Percentiles rank a stretch among this genome's conserved stretches.
Evolutionary conservation across 2,113 vertebrate genomes (phyloP).

Genomic region (Cololabis saira): DNA sequence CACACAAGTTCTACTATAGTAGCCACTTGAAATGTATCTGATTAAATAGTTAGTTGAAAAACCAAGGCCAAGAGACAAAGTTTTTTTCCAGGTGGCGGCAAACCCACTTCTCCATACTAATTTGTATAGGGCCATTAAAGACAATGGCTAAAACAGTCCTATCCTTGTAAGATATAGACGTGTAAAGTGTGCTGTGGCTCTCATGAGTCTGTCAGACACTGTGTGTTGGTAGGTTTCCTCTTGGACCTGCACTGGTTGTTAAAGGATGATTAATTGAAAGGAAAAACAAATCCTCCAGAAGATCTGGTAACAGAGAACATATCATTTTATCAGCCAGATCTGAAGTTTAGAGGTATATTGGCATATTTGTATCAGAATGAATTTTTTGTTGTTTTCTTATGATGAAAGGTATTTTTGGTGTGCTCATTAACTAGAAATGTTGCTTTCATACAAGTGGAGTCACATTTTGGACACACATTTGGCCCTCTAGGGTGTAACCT

Average conservation of each 20-base stretch:
- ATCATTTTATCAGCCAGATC: slow-evolving; percentile 26
- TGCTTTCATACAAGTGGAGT: slow-evolving; percentile 33
- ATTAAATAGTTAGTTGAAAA: slow-evolving; percentile 24
- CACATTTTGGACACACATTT: slow-evolving; percentile 53
- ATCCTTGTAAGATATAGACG: slow-evolving; percentile 46
- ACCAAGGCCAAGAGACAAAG: slow-evolving; percentile 28
- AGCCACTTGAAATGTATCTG: slow-evolving; percentile 55
- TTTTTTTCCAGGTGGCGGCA: slow-evolving; percentile 33
- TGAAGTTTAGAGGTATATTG: slow-evolving; percentile 20
- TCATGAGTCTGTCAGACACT: slow-evolving; percentile 48
- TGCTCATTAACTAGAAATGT: no score
- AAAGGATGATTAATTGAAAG: slow-evolving; percentile 11
- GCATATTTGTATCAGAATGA: slow-evolving; percentile 36
- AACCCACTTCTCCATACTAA: slow-evolving; percentile 30
- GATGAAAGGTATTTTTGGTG: no score
- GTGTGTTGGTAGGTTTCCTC: slow-evolving; percentile 15
- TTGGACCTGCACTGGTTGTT: slow-evolving; percentile 17
- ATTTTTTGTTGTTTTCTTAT: slow-evolving; percentile 2
- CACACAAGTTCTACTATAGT: slow-evolving; percentile 47
- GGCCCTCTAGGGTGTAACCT: no score
- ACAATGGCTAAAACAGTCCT: slow-evolving; percentile 20
- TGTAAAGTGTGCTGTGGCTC: slow-evolving; percentile 48
- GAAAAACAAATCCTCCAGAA: slow-evolving; percentile 13
- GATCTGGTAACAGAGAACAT: slow-evolving; percentile 8
- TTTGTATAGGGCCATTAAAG: slow-evolving; percentile 33